Evolutionary conservation across 2,888 invertebrate genomes (phyloP).

Genomic region (Rotaria macrura): DNA sequence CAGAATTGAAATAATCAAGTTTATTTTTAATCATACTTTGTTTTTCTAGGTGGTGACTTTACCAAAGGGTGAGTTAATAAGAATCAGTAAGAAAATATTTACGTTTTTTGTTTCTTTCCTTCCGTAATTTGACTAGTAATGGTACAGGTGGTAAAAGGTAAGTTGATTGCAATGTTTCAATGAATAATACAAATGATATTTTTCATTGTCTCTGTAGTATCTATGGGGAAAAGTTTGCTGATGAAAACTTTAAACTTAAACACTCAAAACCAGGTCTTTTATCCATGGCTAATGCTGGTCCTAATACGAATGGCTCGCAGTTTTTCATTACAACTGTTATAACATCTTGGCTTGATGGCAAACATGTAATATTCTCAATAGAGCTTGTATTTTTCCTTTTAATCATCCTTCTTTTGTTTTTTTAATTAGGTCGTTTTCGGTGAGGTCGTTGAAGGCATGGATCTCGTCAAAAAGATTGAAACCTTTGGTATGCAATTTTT

Average conservation of each 20-base stretch:
- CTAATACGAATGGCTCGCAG: not conserved
- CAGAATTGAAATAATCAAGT: too few species aligned
- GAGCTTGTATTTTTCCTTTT: too few species aligned
- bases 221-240: constrained; percentile 32
- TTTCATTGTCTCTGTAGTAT: not conserved
- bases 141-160: constrained; percentile 31
- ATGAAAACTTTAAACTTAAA: constrained; percentile 33
- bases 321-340: not conserved
- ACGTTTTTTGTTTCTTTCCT: not conserved
- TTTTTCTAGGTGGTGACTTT: constrained; percentile 24
- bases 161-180: too few species aligned
- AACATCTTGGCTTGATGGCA: not conserved
- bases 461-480: not conserved
- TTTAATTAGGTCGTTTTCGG: not conserved
- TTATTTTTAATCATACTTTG: too few species aligned
- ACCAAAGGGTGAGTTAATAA: not conserved
- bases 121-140: constrained; percentile 33
- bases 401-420: not conserved
- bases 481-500: not conserved
- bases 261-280: constrained; percentile 29
- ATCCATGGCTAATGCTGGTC: constrained; percentile 34
- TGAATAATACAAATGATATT: too few species aligned
- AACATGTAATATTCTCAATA: not conserved
- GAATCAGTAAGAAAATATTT: not conserved
- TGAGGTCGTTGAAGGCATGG: not conserved